Evolutionary conservation across 1,140 invertebrate genomes (phyloP), one percentile per base, ranked within the genome.

Genomic region (Micrasema longulum): DNA sequence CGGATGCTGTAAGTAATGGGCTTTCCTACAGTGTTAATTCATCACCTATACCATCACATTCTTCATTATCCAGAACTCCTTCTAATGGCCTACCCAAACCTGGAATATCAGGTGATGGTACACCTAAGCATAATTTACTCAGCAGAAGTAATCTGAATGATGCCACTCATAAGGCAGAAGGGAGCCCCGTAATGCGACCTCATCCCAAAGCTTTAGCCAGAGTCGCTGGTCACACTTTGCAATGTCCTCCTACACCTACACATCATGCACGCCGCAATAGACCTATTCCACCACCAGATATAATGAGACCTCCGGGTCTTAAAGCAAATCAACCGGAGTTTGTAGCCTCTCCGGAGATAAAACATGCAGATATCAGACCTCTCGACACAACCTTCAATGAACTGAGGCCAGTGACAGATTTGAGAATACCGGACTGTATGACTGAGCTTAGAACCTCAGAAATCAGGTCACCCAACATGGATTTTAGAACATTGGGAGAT

Each of bases 201-300:
- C 88, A 89, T 78, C 86, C 86, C 9, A 80, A 87, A 68, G 85
- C 88, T 3, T 73, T 90, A 7, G 86, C 87, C 5, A 81, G 88
- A 23, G 86, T 89, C 65, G 87, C 79, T 48, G 88, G 76, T 67
- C 77, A 78, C 2, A 75, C 79, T 7, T 81, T 80, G 0, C 83
- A 83, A 72, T 95, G 93, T 79, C 93, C 91, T 6, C 93, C 93
- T 0, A 94, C 93, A 0, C 93, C 93, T 0, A 94, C 92, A 0
- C 93, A 95, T 81, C 92, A 92, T 77, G 91, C 92, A 7, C 85
- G 91, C 47, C 86, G 88, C 41, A 86, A 88, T 38, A 82, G 88
- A 62, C 84, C 84, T 0, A 43, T 81, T 26, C 83, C 83, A 2
- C 81, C 83, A 0, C 76, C 82, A 0, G 87, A 87, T 63, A 47